phyloP scores from a whole-genome alignment of 1,140 invertebrate genomes.

The Gryon sp. region DNA sequence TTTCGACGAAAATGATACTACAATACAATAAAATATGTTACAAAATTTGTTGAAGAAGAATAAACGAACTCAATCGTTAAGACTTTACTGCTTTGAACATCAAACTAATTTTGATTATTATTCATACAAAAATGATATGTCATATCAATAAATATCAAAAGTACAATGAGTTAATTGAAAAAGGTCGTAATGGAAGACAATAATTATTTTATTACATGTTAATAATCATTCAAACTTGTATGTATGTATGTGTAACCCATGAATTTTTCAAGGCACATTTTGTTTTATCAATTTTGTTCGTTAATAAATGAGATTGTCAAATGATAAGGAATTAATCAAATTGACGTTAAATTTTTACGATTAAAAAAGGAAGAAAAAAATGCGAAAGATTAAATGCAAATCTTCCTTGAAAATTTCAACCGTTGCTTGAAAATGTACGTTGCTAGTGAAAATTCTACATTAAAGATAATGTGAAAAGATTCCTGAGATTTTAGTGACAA shows the following conservation, averaged over 20 bases:
- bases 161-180: conserved; percentile 17
- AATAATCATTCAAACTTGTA: conserved; percentile 7
- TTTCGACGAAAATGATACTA: background rate
- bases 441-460: too few species aligned
- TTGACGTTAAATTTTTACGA: too few species aligned
- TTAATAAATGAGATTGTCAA: background rate
- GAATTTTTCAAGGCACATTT: conserved; percentile 44
- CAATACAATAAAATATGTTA: background rate
- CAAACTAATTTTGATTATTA: conserved; percentile 3
- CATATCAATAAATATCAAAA: conserved; percentile 24
- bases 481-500: background rate
- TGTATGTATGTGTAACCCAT: conserved; percentile 27
- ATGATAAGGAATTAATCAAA: too few species aligned
- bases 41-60: background rate
- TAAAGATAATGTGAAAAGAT: background rate
- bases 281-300: background rate
- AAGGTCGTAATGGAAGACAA: conserved; percentile 16
- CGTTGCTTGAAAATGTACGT: background rate
- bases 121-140: conserved; percentile 32
- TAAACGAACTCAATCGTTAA: background rate
- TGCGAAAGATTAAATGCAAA: background rate
- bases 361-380: background rate
- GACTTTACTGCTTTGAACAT: conserved; percentile 36
- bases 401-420: conserved; percentile 30
- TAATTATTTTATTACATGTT: conserved; percentile 2